Base-by-base conservation (phyloP, 2,797 vertebrate genomes). In the Phrynocephalus forsythii region DNA sequence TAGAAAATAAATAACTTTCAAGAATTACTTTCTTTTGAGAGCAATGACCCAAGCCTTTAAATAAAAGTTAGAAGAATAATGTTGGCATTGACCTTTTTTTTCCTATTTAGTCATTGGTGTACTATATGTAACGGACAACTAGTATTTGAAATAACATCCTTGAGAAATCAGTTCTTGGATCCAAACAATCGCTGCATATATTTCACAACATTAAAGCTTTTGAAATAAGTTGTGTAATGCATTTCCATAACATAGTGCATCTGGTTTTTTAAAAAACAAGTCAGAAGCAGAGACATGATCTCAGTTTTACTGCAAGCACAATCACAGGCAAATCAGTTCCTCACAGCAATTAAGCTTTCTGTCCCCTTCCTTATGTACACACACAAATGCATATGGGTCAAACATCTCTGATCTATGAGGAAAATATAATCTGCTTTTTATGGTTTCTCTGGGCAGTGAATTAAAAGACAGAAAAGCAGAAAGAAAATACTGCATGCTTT, bases 101-200 rank as follows among this genome's bases (percentile, higher is more conserved):
- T 76, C 66, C 8, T 9, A 73, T 88, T 73, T 83, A 89, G 80
- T 60, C 56, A 84, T n/a, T 86, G 18, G 66, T 68, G 73, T 26
- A 9, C 5, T 50, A 33, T 38, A 10, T 2, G 18, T 77, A 9
- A 20, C 85, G 6, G 88, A 82, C 7, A 69, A 83, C 0, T 2
- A 88, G 75, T 89, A 3, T 44, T 56, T 20, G 44, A 93, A 92
- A 91, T 85, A 89, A 89, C 76, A 79, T 28, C 90, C 1, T 60
- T 50, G 20, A 18, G 16, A n/a, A 68, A 48, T n/a, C 48, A 18
- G 56, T 28, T 50, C 22, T 78, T 50, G 30, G 9, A 52, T 68
- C 16, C 50, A 28, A 78, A 85, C 44, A 50, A 30, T 30, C 33
- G 13, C 28, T 22, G 5, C 10, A 8, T 80, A 63, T 2, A 80